Base-by-base conservation (phyloP, 2,888 invertebrate species). In the Drosophila bunnanda region DNA sequence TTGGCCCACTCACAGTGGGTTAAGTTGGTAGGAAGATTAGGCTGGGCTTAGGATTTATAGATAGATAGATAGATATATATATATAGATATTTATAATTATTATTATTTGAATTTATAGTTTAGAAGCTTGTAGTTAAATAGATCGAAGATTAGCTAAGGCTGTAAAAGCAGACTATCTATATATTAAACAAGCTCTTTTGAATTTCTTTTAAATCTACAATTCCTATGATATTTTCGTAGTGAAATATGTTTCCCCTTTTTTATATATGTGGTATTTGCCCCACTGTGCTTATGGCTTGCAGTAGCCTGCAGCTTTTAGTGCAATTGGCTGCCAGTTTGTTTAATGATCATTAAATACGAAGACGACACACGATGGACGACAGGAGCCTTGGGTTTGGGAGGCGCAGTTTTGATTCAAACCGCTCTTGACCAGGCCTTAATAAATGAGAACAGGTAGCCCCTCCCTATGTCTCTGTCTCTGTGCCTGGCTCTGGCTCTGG, bases 341-440 rank as follows among this genome's bases (percentile, higher is more conserved):
- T 88, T 86, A 89, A 86, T 86, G 85, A 86, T 86, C 85, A 89
- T 86, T 88, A 89, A 84, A 82, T 78, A 73, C 75, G 82, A 88
- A 89, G 84, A 84, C 82, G 84, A 89, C 89, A 88, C 78, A 87
- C 81, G 69, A 70, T 62, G 72, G 52, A 41, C 54, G 48, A 38
- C 36, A 34, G 53, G 59, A 67, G 54, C 53, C 75, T 67, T 41
- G 61, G 61, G 32, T 69, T 44, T 50, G 50, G 52, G 25, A 56
- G 39, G 64, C 69, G 72, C 70, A 73, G 76, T 76, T 82, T 88
- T 88, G 88, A 88, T 86, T 86, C 88, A 86, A 86, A 88, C 87
- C 84, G 66, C 87, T 88, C 89, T 86, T 88, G 83, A 84, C 83
- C 88, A 80, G 88, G 88, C 83, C 82, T 76, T 82, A 82, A 88